Base-by-base conservation (phyloP, 2,888 invertebrate genomes). In the Napeogenes sylphis region DNA sequence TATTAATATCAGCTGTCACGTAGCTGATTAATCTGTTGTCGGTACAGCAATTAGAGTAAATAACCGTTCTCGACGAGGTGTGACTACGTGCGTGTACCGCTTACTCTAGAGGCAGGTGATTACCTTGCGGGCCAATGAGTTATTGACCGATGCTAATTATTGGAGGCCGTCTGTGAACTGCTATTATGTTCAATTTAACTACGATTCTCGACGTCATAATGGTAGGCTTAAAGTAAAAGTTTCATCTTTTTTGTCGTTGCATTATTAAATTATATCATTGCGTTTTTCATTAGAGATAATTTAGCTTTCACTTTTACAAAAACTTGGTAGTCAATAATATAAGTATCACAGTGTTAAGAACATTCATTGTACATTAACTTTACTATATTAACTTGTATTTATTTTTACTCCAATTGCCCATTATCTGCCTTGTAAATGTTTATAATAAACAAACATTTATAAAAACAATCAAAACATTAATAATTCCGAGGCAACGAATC, bases 21-120 rank as follows among this genome's bases (percentile, higher is more conserved):
- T 83, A 82, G 80, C 81, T 87, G 83, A 87, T 87, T 87, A 85
- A 87, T 87, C 81, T 73, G 83, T 83, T 81, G 82, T 79, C 78
- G 75, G 79, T 78, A 70, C 72, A 78, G 82, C 82, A 85, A 87
- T 88, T 87, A 87, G 75, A 73, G 76, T 71, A 82, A 85, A 84
- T 82, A 79, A 79, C 76, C 74, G 82, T 74, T 79, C 80, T 80
- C 70, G 71, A 68, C 72, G 81, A 79, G 78, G 80, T 83, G 83
- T 80, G 81, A 82, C 68, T 69, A 68, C 69, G 80, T 83, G 83
- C 80, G 81, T 81, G 68, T 69, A 68, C 69, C 69, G 73, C 73
- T 71, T 71, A 74, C 59, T 55, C 55, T 33, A 75, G 75, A 73
- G 75, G 63, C 73, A 68, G 76, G 80, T 81, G 72, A 75, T 75